Evolutionary conservation across 2,888 invertebrate species (phyloP), one percentile per base, ranked within the genome.

Genomic region (Aphidius colemani): DNA sequence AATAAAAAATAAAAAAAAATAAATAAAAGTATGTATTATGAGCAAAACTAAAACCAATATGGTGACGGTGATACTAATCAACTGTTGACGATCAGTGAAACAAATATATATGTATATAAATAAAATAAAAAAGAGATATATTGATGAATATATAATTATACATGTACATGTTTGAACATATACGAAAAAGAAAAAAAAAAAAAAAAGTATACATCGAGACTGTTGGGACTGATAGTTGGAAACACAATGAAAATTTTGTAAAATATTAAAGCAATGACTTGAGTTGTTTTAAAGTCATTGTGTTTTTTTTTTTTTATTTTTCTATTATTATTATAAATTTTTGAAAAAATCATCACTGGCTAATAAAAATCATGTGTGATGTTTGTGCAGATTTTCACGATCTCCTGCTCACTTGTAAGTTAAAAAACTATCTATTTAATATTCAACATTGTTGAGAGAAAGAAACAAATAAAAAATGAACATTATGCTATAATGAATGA

Each of bases 331-430:
- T 63, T 65, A 57, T 64, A n/a, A 44, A 30, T 45, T 44, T 56
- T 44, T 30, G 45, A 56, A 10, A 57, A 39, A 53, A 30, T 46
- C 46, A 57, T 46, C 69, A 65, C 70, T 72, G 68, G 70, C 65
- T 71, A 66, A 66, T 70, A 66, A 69, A 67, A 80, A 85, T 82
- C 82, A 93, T 93, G 94, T 96, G 95, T 90, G 95, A 96, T 90
- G 92, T 93, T 86, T 96, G 96, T 87, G 90, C 92, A 83, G 95
- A 95, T 85, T 93, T 95, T 87, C 89, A 94, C 85, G 92, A 93
- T 86, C 90, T 96, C 85, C 89, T 96, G 84, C 89, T 93, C 82
- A 88, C 89, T 78, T 91, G 92, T 92, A 88, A 90, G 91, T 30
- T 30, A 30, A 30, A 30, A 30, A 30, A 30, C 5, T 30, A 30